These are phyloP conservation scores for Suillia variegata DNA, from an alignment of 2,888 invertebrate species.

Conservation along the genomic window DNA sequence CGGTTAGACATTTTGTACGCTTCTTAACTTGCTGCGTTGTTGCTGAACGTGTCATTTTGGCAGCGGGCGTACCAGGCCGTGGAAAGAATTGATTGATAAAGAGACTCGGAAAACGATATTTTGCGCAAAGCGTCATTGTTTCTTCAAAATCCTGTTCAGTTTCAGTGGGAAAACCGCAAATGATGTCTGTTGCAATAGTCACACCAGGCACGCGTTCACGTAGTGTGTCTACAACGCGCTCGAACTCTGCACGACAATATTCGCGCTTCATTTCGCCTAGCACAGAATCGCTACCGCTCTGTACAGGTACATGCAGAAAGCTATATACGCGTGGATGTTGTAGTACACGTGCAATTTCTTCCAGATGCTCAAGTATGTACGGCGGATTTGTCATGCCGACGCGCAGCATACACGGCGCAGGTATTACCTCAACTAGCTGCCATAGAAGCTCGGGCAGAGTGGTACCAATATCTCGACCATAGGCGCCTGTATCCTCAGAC, in stretches of 20 bases:
- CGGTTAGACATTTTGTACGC: constrained; percentile 85
- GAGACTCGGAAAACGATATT: constrained; percentile 89
- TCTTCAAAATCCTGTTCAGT: constrained; percentile 87
- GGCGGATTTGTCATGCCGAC: constrained; percentile 99
- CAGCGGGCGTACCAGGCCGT: constrained; percentile 94
- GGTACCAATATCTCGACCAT: constrained; percentile 91
- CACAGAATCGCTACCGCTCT: constrained; percentile 95
- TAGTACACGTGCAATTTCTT: constrained; percentile 86
- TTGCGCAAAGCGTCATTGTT: constrained; percentile 80
- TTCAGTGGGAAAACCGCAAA: constrained; percentile 98
- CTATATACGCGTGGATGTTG: constrained; percentile 89
- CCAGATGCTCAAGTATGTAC: constrained; percentile 92
- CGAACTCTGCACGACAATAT: constrained; percentile 88
- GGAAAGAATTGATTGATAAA: constrained; percentile 99
- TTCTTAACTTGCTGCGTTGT: constrained; percentile 87
- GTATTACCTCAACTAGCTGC: constrained; percentile 73
- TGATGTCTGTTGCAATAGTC: constrained; percentile 96
- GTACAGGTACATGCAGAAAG: constrained; percentile 97
- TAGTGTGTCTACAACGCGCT: constrained; percentile 84
- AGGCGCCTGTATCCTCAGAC: constrained; percentile 97
- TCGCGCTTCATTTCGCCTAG: constrained; percentile 95
- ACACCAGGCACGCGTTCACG: constrained; percentile 82
- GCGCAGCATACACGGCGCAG: constrained; percentile 76
- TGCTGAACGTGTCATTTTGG: constrained; percentile 83
- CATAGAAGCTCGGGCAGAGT: constrained; percentile 85